Evolutionary conservation across 2,797 vertebrate genomes (phyloP), one percentile per base, ranked within the genome.

Genomic region (Sciurus carolinensis): DNA sequence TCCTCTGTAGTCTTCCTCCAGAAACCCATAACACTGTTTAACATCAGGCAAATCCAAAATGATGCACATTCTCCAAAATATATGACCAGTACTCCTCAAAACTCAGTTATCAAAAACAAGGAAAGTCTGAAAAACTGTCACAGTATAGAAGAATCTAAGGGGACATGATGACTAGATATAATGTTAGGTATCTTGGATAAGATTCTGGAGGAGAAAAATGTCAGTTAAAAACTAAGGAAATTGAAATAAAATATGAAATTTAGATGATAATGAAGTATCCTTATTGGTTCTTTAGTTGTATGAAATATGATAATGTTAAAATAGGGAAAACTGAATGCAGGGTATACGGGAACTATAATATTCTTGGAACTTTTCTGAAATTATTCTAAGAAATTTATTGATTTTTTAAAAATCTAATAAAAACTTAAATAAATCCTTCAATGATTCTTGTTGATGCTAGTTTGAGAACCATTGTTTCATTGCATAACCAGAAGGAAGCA

Each of bases 151-250:
- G 44, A 90, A 33, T 11, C 47, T 72, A 50, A 86, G 39, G 28
- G 36, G 50, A 47, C 12, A 39, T 36, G 18, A 42, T 87, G 7
- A 36, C 42, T 83, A 79, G 22, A 67, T 67, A 33, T 87, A 57
- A 66, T 79, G 36, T 75, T 66, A 66, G n/a, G 3, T 42, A 50
- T 87, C 52, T 72, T 83, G 28, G 26, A 24, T 42, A 14, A 87
- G 36, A 67, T 84, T 54, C 20, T 88, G 11, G n/a, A 44, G 52
- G 80, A 33, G 87, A 57, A 87, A 67, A 83, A 91, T n/a, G 57
- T 50, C 5, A 39, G 59, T 91, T 96, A 80, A 87, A 91, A 87
- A 83, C 59, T 80, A 92, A 88, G 39, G 66, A 90, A 64, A 73
- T 30, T 84, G 18, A 33, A 81, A 69, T 88, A 59, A 52, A 88